Evolutionary conservation across 2,888 invertebrate species (phyloP).

Genomic region (Drosophila nigricruria): DNA sequence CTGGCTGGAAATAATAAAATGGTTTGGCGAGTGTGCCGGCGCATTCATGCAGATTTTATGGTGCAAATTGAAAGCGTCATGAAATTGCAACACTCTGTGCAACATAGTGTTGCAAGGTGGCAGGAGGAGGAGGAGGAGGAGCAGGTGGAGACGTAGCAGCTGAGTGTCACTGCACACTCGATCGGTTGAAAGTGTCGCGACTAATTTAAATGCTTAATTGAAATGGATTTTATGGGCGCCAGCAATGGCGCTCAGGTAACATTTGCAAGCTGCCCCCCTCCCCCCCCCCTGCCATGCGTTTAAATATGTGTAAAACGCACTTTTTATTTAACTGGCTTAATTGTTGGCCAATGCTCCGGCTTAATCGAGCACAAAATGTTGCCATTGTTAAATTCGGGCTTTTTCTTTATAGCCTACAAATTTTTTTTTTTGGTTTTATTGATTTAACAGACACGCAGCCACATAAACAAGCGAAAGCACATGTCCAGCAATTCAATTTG

Average conservation of each 20-base stretch:
- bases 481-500: constrained; percentile 48
- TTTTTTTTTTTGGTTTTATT: too few relatives aligned
- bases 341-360: constrained; percentile 67
- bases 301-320: constrained; percentile 76
- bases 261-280: constrained; percentile 8
- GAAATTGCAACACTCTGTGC: constrained; percentile 74
- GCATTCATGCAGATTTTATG: constrained; percentile 81
- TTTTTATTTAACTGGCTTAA: constrained; percentile 81
- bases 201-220: constrained; percentile 83
- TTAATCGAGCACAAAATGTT: constrained; percentile 75
- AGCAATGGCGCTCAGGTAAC: constrained; percentile 60
- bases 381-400: constrained; percentile 7
- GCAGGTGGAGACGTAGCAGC: not conserved
- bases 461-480: constrained; percentile 36
- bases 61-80: constrained; percentile 81
- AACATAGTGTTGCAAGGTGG: constrained; percentile 57
- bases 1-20: constrained; percentile 69
- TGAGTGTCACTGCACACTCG: constrained; percentile 27
- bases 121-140: not conserved
- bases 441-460: constrained; percentile 3
- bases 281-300: not conserved
- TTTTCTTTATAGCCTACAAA: constrained; percentile 28
- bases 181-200: constrained; percentile 74
- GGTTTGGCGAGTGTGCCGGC: constrained; percentile 40
- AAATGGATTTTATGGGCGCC: constrained; percentile 80